Base-by-base conservation (phyloP, 2,113 vertebrate genomes). In the Grammomys dolichurus region DNA sequence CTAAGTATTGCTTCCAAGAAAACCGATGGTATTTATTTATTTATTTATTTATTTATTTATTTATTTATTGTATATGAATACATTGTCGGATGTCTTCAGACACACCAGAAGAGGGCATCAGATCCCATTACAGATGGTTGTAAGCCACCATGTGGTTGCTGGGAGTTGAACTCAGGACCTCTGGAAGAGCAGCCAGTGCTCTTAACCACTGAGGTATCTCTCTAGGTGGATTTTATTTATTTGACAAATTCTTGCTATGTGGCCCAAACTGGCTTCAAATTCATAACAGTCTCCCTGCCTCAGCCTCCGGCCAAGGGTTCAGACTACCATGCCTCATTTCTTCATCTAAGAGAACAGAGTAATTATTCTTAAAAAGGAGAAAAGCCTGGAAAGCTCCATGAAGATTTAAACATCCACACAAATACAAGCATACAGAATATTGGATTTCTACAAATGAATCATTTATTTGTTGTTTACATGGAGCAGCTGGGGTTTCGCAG, bases 401-500 rank as follows among this genome's bases (percentile, higher is more conserved):
- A 69, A 17, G n/a, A 82, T 84, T 84, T 92, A 51, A 95, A 73
- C 60, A 54, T 76, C 33, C 54, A 75, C 16, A 46, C 36, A 58
- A 70, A 88, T 33, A 60, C 4, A 58, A 11, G 24, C 43, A 54
- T 12, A 48, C 33, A 87, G 65, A 95, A n/a, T 86, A 12, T 46
- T 40, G 1, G 40, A 87, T 20, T 77, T 93, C 48, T 93, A 46
- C 82, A 93, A 48, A 67, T 17, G 60, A 89, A 63, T 77, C 10
- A 28, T 77, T 46, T 84, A 48, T 77, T 46, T 89, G 70, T 67
- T 73, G 14, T 91, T 94, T 87, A 70, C 26, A 82, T 54, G 80
- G 76, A 51, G 75, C 24, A 4, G 36, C 22, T 77, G 36, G 8
- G 26, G 13, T 89, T 87, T 56, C 87, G n/a, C 54, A 90, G 89